Conservation (phyloP, 2,797 vertebrate genomes). For the Liparis tanakae region DNA sequence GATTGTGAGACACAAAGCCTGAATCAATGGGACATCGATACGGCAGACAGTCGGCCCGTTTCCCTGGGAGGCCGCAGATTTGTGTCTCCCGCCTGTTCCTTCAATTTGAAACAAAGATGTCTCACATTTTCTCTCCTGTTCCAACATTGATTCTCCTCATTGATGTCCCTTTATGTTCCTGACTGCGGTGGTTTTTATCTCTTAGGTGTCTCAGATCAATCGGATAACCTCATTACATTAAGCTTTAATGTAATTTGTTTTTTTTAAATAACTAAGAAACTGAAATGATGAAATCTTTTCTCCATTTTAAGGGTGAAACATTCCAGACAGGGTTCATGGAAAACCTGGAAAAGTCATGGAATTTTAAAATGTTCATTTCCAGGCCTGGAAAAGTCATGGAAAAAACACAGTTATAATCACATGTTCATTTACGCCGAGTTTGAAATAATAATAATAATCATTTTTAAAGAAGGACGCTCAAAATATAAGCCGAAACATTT, state of each 20-base stretch:
- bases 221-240: constrained; percentile 2
- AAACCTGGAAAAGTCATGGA: no score
- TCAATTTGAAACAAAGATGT: constrained; percentile 48
- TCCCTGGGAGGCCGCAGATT: constrained; percentile 57
- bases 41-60: constrained; percentile 68
- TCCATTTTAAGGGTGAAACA: not conserved
- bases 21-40: constrained; percentile 82
- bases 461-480: no score
- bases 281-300: not conserved
- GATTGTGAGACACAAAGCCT: constrained; percentile 72
- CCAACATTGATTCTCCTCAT: constrained; percentile 10
- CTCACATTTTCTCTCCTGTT: constrained; percentile 35
- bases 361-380: no score
- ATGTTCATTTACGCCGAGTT: no score
- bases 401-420: no score
- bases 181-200: constrained; percentile 1
- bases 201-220: not conserved
- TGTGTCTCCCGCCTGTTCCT: constrained; percentile 43
- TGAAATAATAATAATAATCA: no score
- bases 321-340: no score
- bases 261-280: not conserved
- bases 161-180: not conserved
- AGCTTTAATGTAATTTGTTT: not conserved
- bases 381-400: no score
- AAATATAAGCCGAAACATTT: no score